A percentile compares a stretch with the other conserved stretches of the same genome.
Conservation (phyloP, 2,797 vertebrate genomes). For the Enteromius trimaculatus region DNA sequence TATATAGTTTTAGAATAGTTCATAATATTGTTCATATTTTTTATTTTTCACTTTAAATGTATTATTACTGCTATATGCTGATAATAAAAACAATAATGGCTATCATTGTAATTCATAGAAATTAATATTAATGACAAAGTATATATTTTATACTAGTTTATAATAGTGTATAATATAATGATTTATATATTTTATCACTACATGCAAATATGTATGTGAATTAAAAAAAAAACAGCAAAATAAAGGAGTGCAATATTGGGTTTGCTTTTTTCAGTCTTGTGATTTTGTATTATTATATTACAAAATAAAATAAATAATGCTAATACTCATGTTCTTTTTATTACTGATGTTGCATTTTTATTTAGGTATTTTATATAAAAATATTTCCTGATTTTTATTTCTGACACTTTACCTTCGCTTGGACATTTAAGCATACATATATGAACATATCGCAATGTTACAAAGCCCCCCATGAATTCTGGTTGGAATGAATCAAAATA, state of each 20-base stretch:
- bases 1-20: background rate
- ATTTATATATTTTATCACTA: background rate
- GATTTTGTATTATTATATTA: background rate
- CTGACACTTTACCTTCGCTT: background rate
- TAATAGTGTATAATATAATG: background rate
- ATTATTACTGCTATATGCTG: background rate
- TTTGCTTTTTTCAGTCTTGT: background rate
- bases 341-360: background rate
- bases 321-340: background rate
- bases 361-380: too few relatives aligned
- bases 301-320: background rate
- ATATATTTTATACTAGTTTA: background rate
- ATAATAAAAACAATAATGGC: background rate
- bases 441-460: background rate
- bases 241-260: background rate
- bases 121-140: background rate
- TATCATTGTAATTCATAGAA: background rate
- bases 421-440: background rate
- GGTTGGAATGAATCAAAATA: background rate
- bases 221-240: too few relatives aligned
- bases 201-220: too few relatives aligned
- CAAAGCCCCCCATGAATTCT: background rate
- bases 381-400: too few relatives aligned
- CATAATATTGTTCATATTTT: background rate
- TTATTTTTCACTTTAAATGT: background rate